phyloP scores from a whole-genome alignment of 2,888 invertebrate genomes.

The Drosophila koepferae region DNA sequence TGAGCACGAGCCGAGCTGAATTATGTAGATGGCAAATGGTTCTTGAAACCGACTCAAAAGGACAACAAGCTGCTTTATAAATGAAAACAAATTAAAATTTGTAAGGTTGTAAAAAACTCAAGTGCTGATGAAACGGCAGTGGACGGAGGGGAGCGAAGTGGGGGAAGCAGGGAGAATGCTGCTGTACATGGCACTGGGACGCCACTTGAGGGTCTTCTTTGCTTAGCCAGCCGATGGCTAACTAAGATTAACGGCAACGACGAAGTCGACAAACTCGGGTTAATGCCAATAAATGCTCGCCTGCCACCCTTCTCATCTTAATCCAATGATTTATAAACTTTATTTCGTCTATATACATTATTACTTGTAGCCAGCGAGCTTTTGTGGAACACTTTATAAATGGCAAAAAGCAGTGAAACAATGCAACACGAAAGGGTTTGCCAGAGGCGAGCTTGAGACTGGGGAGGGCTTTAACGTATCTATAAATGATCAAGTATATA shows the following conservation, averaged over 20 bases:
- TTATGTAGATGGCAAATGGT: slow-evolving; percentile 10
- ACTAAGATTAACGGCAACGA: slow-evolving; percentile 55
- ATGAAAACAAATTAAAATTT: slow-evolving; percentile 68
- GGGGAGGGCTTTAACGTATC: neutral
- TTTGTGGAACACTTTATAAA: neutral
- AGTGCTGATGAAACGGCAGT: slow-evolving; percentile 22
- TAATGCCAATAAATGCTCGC: slow-evolving; percentile 56
- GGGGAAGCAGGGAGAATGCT: neutral
- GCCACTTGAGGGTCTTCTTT: slow-evolving; percentile 20
- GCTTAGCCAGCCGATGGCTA: slow-evolving; percentile 42
- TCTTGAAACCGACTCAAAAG: slow-evolving; percentile 16
- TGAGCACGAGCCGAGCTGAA: neutral
- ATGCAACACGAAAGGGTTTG: neutral
- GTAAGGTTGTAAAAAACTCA: slow-evolving; percentile 53
- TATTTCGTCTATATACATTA: slow-evolving; percentile 11
- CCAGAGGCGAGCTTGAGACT: neutral
- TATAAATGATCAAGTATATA: too few relatives aligned
- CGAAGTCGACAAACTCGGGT: slow-evolving; percentile 29
- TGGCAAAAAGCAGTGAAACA: neutral
- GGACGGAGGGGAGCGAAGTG: too few relatives aligned
- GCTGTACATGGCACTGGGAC: neutral
- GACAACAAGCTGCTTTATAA: slow-evolving; percentile 29
- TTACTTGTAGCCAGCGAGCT: neutral
- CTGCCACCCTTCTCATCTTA: slow-evolving; percentile 40
- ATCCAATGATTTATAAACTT: slow-evolving; percentile 59